Percentiles rank a stretch among this genome's conserved stretches.
Conservation (phyloP, 2,888 invertebrate genomes). For the Alviniconcha strummeri region DNA sequence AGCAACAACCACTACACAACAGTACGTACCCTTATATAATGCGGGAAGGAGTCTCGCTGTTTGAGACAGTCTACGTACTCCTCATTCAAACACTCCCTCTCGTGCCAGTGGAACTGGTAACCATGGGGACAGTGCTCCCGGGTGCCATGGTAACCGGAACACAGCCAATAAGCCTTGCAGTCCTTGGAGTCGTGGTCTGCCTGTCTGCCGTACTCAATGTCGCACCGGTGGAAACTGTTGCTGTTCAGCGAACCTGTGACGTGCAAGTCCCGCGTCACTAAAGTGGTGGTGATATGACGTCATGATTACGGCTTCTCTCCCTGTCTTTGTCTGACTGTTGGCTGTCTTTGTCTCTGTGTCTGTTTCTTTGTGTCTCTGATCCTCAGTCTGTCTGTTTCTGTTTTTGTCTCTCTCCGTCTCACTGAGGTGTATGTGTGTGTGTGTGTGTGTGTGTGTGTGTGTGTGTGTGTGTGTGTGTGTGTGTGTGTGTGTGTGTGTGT, state of each 20-base stretch:
- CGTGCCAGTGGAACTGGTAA: constrained; percentile 32
- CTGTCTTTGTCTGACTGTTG: too few relatives aligned
- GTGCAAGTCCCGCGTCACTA: too few relatives aligned
- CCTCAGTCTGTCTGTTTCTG: too few relatives aligned
- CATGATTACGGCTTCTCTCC: not conserved
- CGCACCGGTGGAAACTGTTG: not conserved
- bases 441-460: too few relatives aligned
- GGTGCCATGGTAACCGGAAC: constrained; percentile 21
- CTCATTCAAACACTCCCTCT: constrained; percentile 12
- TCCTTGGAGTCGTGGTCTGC: not conserved
- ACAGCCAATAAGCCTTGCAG: constrained; percentile 29
- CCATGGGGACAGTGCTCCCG: constrained; percentile 11
- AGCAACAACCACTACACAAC: too few relatives aligned
- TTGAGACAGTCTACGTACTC: constrained; percentile 8
- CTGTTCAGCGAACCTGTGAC: too few relatives aligned
- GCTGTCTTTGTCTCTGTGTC: too few relatives aligned
- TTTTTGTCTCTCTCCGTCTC: too few relatives aligned
- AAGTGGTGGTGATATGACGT: not conserved
- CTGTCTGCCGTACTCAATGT: not conserved
- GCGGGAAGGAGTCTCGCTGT: not conserved
- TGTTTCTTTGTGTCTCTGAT: too few relatives aligned
- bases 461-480: too few relatives aligned
- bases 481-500: too few relatives aligned
- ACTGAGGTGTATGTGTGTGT: too few relatives aligned
- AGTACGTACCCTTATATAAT: not conserved